Percentiles rank a stretch among this genome's conserved stretches.
Evolutionary conservation across 2,888 invertebrate species (phyloP).

Genomic region (Sisyra terminalis): DNA sequence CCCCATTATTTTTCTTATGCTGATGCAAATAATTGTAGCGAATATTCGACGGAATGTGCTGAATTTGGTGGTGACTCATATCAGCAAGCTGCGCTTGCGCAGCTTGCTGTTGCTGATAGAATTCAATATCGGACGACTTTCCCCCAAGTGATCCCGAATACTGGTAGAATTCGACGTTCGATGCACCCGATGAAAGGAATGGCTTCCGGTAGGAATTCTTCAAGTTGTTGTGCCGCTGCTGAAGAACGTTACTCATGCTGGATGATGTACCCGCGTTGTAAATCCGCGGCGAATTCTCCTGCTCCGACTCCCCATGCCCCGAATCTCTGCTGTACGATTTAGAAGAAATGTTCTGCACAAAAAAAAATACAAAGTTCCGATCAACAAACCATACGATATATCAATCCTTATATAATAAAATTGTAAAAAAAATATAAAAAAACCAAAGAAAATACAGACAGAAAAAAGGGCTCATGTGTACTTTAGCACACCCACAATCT

Average conservation of each 20-base stretch:
- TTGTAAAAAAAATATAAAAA: too few species aligned
- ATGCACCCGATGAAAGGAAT: constrained; percentile 22
- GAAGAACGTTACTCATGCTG: constrained; percentile 10
- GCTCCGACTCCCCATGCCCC: constrained; percentile 44
- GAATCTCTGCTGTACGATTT: constrained; percentile 53
- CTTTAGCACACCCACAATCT: too few species aligned
- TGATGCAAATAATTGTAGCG: constrained; percentile 7
- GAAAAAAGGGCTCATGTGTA: too few species aligned
- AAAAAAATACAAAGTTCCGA: constrained; percentile 11
- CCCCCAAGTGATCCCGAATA: constrained; percentile 9
- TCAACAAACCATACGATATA: constrained; percentile 5
- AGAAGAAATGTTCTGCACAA: constrained; percentile 69
- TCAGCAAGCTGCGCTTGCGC: constrained; percentile 12
- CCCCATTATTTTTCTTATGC: constrained; percentile 8
- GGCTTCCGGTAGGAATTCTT: constrained; percentile 34
- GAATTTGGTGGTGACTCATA: constrained; percentile 6
- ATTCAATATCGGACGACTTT: constrained; percentile 11
- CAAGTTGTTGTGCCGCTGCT: constrained; percentile 36
- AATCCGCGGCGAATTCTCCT: constrained; percentile 49
- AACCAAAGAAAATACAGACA: too few species aligned
- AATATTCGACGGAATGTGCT: constrained; percentile 2
- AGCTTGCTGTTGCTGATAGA: constrained; percentile 3
- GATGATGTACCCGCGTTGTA: constrained; percentile 29
- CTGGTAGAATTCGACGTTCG: constrained; percentile 28
- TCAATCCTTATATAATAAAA: background rate